Evolutionary conservation across 2,113 vertebrate species (phyloP).

Genomic region (Catharus bicknelli): DNA sequence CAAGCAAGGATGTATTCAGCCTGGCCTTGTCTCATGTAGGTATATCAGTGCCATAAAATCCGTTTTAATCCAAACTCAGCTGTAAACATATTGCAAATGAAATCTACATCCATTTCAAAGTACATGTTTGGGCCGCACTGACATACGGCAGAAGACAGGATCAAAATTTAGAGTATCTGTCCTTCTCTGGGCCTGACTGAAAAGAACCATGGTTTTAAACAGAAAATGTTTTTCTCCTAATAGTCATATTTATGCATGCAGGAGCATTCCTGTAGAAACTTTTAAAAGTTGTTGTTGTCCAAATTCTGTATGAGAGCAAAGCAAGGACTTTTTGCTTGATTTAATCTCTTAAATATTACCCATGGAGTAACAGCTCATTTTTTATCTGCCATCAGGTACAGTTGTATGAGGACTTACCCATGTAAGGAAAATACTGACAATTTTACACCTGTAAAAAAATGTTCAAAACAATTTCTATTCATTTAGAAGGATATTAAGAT

Average conservation of each 20-base stretch:
- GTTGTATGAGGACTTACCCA: not conserved
- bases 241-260: not conserved
- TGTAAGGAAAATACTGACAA: not conserved
- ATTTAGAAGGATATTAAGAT: not conserved
- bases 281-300: not conserved
- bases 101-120: not conserved
- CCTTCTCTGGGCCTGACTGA: not conserved
- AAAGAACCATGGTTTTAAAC: not conserved
- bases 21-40: not conserved
- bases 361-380: not conserved
- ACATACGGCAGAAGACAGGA: not conserved
- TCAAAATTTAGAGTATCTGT: not conserved
- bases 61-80: not conserved
- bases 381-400: not conserved
- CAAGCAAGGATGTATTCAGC: not conserved
- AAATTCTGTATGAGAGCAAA: not conserved
- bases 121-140: not conserved
- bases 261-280: not conserved
- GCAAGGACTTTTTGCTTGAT: not conserved
- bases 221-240: not conserved
- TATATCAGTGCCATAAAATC: not conserved
- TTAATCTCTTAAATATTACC: not conserved
- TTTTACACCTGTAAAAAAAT: not conserved
- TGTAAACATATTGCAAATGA: not conserved
- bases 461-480: not conserved